These are phyloP conservation scores for Patella ulyssiponensis DNA, from an alignment of 2,888 invertebrate genomes.

Conservation along the genomic window DNA sequence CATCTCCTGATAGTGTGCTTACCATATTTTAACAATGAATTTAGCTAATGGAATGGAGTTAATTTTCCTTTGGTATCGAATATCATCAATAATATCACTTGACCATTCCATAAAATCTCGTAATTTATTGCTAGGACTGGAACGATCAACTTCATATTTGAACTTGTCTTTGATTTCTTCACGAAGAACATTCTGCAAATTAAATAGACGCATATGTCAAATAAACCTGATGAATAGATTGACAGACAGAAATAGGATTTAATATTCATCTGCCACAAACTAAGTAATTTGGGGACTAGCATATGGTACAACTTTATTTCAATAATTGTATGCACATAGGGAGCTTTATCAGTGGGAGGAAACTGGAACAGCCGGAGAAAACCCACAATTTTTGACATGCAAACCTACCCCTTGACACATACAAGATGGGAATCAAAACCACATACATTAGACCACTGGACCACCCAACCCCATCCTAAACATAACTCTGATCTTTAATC, in stretches of 20 bases:
- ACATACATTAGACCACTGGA: no score
- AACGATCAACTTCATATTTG: slow-evolving; percentile 71
- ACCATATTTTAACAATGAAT: slow-evolving; percentile 68
- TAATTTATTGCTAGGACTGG: slow-evolving; percentile 71
- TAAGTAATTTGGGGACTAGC: no score
- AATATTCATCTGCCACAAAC: no score
- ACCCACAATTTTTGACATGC: background rate
- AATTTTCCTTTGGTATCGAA: slow-evolving; percentile 67
- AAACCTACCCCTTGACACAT: no score
- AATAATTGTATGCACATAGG: no score
- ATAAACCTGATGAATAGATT: background rate
- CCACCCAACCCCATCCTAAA: no score
- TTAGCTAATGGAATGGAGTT: slow-evolving; percentile 57
- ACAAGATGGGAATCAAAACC: no score
- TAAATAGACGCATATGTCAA: background rate
- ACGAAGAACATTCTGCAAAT: slow-evolving; percentile 63
- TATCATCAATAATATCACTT: slow-evolving; percentile 69
- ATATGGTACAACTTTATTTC: no score
- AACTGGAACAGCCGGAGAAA: no score
- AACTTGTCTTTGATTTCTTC: slow-evolving; percentile 71
- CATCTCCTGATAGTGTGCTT: slow-evolving; percentile 20
- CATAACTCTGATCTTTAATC: no score
- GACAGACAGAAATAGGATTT: no score
- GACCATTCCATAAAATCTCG: slow-evolving; percentile 72
- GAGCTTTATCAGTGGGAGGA: no score